phyloP scores from a whole-genome alignment of 2,888 invertebrate species.

The Chrysopilus asiliformis region DNA sequence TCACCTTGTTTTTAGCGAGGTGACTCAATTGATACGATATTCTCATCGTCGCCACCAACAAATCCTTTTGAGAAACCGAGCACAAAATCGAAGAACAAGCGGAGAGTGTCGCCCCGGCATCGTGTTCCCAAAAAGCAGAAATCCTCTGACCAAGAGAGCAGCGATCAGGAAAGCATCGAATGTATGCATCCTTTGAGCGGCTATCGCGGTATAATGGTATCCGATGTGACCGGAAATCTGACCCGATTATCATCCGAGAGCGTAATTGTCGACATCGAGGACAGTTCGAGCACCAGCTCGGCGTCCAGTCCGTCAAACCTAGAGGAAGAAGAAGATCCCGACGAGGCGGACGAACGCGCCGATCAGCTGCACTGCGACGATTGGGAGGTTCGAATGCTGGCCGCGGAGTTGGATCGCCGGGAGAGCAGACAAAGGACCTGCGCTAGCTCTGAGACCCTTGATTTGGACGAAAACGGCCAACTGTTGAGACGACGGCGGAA shows the following conservation, averaged over 20 bases:
- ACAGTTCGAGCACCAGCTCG: slow-evolving; percentile 29
- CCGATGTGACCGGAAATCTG: slow-evolving; percentile 36
- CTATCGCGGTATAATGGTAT: slow-evolving; percentile 26
- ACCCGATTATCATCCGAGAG: slow-evolving; percentile 34
- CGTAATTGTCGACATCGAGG: slow-evolving; percentile 29
- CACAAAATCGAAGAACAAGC: slow-evolving; percentile 6
- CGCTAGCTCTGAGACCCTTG: slow-evolving; percentile 1
- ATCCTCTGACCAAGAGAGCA: slow-evolving; percentile 64
- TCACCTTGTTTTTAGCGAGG: slow-evolving; percentile 45
- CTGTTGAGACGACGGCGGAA: slow-evolving; percentile 26
- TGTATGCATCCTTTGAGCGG: slow-evolving; percentile 40
- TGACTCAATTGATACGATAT: slow-evolving; percentile 53
- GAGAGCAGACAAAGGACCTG: slow-evolving; percentile 32
- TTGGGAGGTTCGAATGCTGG: slow-evolving; percentile 70
- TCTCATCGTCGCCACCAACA: slow-evolving; percentile 44
- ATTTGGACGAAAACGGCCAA: slow-evolving; percentile 9
- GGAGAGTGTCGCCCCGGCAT: slow-evolving; percentile 28
- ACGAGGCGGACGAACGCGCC: slow-evolving; percentile 13
- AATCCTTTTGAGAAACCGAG: slow-evolving; percentile 8
- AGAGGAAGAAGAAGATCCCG: no score
- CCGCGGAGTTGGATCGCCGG: slow-evolving; percentile 53
- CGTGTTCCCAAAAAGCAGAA: slow-evolving; percentile 24
- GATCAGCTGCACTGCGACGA: slow-evolving; percentile 39
- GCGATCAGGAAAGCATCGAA: slow-evolving; percentile 54
- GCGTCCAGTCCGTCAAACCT: slow-evolving; percentile 27